phyloP scores from a whole-genome alignment of 1,140 invertebrate species.

The Araneus ventricosus region DNA sequence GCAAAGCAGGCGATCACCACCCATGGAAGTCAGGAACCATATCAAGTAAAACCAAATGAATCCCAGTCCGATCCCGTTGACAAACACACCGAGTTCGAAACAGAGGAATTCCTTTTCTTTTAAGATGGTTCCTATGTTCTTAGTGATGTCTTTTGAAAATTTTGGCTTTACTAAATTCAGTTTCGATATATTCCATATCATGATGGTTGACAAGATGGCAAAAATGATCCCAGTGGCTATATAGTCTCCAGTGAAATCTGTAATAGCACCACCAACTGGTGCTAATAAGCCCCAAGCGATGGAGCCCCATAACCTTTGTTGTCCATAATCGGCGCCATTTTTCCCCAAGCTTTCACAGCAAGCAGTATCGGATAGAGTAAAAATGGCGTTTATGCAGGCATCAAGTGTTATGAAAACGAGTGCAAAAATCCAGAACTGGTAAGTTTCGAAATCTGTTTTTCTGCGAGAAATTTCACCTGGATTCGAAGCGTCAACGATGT shows the following conservation, averaged over 20 bases:
- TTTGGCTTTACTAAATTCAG: slow-evolving; percentile 34
- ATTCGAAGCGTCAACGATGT: neutral
- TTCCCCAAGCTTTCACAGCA: slow-evolving; percentile 42
- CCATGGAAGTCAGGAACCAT: neutral
- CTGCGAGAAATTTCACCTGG: neutral
- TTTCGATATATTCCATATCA: slow-evolving; percentile 4
- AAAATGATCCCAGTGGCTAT: neutral
- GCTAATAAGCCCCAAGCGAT: slow-evolving; percentile 30
- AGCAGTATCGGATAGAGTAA: slow-evolving; percentile 46
- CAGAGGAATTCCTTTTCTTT: slow-evolving; percentile 80
- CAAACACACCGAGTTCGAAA: neutral
- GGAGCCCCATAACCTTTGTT: slow-evolving; percentile 46
- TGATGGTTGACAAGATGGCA: neutral
- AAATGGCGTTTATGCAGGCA: slow-evolving; percentile 11
- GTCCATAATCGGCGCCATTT: slow-evolving; percentile 28
- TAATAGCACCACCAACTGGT: neutral
- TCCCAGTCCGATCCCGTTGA: slow-evolving; percentile 5
- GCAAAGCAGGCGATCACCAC: neutral
- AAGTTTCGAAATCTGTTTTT: neutral
- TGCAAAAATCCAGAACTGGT: slow-evolving; percentile 54
- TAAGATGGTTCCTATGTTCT: slow-evolving; percentile 84
- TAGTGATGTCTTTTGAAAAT: slow-evolving; percentile 62
- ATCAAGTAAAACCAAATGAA: slow-evolving; percentile 32
- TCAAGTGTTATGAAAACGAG: neutral
- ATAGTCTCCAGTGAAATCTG: slow-evolving; percentile 19